A percentile compares a stretch with the other conserved stretches of the same genome.
Conservation (phyloP, 2,113 vertebrate genomes). For the Pteronura brasiliensis region DNA sequence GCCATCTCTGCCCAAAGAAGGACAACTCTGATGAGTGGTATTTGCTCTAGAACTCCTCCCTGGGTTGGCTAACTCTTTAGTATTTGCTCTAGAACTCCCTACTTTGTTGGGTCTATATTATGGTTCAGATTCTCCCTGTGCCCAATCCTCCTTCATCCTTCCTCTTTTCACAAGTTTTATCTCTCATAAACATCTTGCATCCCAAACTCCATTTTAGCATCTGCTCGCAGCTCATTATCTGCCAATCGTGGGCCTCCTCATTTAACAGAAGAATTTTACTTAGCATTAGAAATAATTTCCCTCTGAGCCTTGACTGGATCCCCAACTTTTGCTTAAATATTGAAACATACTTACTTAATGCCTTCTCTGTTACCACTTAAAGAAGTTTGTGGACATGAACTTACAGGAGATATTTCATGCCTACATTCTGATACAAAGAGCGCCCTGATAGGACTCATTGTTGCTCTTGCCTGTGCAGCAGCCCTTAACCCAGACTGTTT, state of each 20-base stretch:
- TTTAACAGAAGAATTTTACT: neutral
- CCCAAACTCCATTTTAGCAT: neutral
- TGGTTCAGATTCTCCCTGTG: neutral
- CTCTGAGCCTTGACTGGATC: neutral
- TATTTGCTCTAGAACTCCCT: neutral
- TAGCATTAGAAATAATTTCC: neutral
- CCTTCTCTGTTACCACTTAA: neutral
- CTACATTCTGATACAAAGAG: neutral
- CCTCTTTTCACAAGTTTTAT: neutral
- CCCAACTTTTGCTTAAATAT: neutral
- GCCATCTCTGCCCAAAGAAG: neutral
- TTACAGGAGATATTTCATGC: neutral
- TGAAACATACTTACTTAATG: neutral
- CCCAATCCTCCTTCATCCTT: neutral
- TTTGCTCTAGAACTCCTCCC: neutral
- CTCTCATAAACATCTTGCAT: neutral
- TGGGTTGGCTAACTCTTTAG: neutral
- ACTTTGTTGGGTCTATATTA: neutral
- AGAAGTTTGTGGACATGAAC: neutral
- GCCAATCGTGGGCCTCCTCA: neutral
- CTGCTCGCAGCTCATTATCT: neutral
- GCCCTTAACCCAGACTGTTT: neutral
- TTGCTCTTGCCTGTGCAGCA: neutral
- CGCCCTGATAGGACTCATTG: neutral
- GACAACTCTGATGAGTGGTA: neutral